A percentile compares a stretch with the other conserved stretches of the same genome.
These are phyloP conservation scores for Drosophila quasianomalipes DNA, from an alignment of 2,888 invertebrate genomes.

Conservation along the genomic window DNA sequence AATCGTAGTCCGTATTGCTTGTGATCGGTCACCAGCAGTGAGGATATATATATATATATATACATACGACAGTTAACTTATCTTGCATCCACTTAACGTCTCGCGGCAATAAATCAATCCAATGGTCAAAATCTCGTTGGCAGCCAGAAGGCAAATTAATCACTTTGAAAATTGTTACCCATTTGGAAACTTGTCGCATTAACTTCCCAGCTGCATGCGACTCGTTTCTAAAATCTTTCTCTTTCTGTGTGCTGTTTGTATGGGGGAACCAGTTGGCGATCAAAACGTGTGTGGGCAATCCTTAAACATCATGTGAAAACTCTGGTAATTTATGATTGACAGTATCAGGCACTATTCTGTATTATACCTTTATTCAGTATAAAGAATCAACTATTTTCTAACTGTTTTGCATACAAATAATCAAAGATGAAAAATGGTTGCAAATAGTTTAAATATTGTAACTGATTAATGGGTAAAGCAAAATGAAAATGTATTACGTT, in stretches of 20 bases:
- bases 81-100: constrained; percentile 83
- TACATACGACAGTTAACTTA: constrained; percentile 78
- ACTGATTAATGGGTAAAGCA: background rate
- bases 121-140: constrained; percentile 76
- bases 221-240: constrained; percentile 40
- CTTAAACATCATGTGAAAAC: constrained; percentile 73
- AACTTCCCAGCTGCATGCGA: constrained; percentile 67
- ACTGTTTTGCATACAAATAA: background rate
- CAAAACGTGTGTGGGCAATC: constrained; percentile 73
- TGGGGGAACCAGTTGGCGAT: constrained; percentile 47
- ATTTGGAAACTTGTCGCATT: constrained; percentile 81
- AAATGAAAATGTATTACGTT: background rate
- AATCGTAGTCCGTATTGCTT: constrained; percentile 55
- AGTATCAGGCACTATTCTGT: constrained; percentile 51
- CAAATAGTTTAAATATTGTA: background rate
- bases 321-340: constrained; percentile 71
- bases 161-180: constrained; percentile 81
- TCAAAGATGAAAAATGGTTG: background rate
- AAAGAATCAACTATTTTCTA: constrained; percentile 6
- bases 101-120: constrained; percentile 82
- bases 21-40: constrained; percentile 75
- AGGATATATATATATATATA: constrained; percentile 63
- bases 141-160: constrained; percentile 81
- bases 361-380: constrained; percentile 12
- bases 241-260: background rate